phyloP scores from a whole-genome alignment of 2,113 vertebrate species.

The Melanostigma gelatinosum region DNA sequence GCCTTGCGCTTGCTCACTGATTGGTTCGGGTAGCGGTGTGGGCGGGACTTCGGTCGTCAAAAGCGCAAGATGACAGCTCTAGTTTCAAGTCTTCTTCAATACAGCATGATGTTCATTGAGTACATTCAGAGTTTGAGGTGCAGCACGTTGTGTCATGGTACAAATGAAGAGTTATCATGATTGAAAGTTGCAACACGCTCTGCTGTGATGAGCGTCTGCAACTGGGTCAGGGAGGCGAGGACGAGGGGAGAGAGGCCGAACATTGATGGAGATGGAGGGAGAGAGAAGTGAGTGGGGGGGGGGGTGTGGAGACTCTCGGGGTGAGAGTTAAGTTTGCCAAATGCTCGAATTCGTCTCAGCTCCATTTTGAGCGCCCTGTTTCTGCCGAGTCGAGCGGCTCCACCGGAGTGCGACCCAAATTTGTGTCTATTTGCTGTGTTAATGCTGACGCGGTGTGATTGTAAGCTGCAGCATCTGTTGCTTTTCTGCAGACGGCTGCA shows the following conservation, averaged over 20 bases:
- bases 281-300: background rate
- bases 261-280: background rate
- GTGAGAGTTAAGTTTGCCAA: background rate
- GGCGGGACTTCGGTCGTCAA: too few species aligned
- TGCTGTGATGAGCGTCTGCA: constrained; percentile 29
- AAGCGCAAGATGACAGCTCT: too few species aligned
- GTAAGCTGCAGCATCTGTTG: constrained; percentile 47
- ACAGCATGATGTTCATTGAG: too few species aligned
- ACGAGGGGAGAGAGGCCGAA: background rate
- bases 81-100: too few species aligned
- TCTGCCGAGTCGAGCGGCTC: background rate
- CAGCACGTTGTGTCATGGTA: background rate
- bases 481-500: constrained; percentile 15
- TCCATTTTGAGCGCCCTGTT: background rate
- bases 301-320: too few species aligned
- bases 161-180: constrained; percentile 21
- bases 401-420: too few species aligned
- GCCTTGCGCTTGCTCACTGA: too few species aligned
- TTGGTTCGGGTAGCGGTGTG: too few species aligned
- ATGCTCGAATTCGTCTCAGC: background rate
- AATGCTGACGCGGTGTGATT: background rate
- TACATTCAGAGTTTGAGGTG: background rate
- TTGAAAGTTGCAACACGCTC: constrained; percentile 20
- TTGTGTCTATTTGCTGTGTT: background rate
- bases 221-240: constrained; percentile 33